These are phyloP conservation scores for Cottus gobio DNA, from an alignment of 2,113 vertebrate species.

Conservation along the genomic window DNA sequence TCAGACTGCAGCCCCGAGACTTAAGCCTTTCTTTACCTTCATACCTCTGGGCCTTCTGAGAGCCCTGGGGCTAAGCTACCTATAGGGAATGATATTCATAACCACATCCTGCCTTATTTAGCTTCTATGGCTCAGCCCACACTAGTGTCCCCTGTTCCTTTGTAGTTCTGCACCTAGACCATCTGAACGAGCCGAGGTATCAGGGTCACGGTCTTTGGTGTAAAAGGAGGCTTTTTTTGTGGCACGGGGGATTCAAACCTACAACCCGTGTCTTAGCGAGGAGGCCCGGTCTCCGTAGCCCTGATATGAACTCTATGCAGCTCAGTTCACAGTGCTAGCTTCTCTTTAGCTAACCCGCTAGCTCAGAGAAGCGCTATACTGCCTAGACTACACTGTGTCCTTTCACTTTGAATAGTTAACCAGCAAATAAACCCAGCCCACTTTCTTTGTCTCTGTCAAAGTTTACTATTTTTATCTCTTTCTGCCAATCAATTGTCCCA, in stretches of 20 bases:
- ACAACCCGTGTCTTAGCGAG: constrained; percentile 6
- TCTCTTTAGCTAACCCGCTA: not conserved
- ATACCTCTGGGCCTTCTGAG: constrained; percentile 32
- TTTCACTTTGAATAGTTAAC: constrained; percentile 13
- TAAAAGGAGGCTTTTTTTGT: constrained; percentile 7
- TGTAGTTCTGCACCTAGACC: constrained; percentile 20
- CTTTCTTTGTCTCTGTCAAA: not conserved
- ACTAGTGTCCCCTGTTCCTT: not conserved
- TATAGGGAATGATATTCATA: constrained; percentile 40
- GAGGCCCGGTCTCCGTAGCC: not conserved
- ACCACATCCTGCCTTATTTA: constrained; percentile 52
- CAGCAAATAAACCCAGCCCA: constrained; percentile 13
- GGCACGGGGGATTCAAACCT: constrained; percentile 6
- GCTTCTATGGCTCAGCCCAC: constrained; percentile 22
- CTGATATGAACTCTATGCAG: constrained; percentile 46
- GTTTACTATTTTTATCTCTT: not conserved
- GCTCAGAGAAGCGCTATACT: constrained; percentile 24
- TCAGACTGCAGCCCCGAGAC: constrained; percentile 35
- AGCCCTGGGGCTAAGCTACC: constrained; percentile 43
- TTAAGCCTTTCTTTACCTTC: constrained; percentile 36
- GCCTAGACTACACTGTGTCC: constrained; percentile 29
- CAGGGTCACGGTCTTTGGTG: constrained; percentile 31
- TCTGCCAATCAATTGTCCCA: not conserved
- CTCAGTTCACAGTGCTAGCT: constrained; percentile 3
- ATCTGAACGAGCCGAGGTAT: constrained; percentile 24